Conservation (phyloP, 2,888 invertebrate genomes). For the Beris morrisii region DNA sequence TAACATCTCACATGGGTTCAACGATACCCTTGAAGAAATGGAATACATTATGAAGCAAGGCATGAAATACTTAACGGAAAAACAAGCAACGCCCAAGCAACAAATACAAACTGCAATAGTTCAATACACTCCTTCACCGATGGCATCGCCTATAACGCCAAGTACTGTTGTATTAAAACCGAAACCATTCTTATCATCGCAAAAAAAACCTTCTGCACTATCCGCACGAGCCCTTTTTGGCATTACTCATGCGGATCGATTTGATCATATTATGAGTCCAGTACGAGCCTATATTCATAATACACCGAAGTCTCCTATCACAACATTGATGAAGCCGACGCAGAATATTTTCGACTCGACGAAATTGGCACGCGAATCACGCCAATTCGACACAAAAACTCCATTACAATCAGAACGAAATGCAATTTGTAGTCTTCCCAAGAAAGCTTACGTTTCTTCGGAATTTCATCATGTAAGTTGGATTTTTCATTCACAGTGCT, state of each 20-base stretch:
- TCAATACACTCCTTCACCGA: slow-evolving; percentile 12
- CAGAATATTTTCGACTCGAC: slow-evolving; percentile 37
- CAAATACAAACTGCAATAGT: slow-evolving; percentile 32
- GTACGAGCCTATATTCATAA: slow-evolving; percentile 56
- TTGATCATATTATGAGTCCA: slow-evolving; percentile 54
- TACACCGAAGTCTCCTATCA: slow-evolving; percentile 51
- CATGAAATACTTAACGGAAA: slow-evolving; percentile 47
- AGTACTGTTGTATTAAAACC: slow-evolving; percentile 39
- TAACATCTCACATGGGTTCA: slow-evolving; percentile 49
- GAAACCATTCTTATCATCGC: slow-evolving; percentile 15
- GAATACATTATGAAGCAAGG: slow-evolving; percentile 55
- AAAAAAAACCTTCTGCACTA: slow-evolving; percentile 2
- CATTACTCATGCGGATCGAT: slow-evolving; percentile 40
- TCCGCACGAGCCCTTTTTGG: slow-evolving; percentile 1
- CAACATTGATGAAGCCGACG: slow-evolving; percentile 47
- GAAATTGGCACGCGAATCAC: slow-evolving; percentile 44
- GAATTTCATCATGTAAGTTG: slow-evolving; percentile 50
- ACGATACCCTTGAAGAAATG: slow-evolving; percentile 57
- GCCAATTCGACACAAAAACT: background rate
- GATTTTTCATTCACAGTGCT: background rate
- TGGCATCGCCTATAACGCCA: slow-evolving; percentile 33
- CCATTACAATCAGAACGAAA: background rate
- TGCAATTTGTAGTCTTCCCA: slow-evolving; percentile 45
- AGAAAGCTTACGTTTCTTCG: slow-evolving; percentile 53
- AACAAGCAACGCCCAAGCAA: slow-evolving; percentile 22